phyloP scores from a whole-genome alignment of 1,140 invertebrate genomes.

The Magallana ariakensis region DNA sequence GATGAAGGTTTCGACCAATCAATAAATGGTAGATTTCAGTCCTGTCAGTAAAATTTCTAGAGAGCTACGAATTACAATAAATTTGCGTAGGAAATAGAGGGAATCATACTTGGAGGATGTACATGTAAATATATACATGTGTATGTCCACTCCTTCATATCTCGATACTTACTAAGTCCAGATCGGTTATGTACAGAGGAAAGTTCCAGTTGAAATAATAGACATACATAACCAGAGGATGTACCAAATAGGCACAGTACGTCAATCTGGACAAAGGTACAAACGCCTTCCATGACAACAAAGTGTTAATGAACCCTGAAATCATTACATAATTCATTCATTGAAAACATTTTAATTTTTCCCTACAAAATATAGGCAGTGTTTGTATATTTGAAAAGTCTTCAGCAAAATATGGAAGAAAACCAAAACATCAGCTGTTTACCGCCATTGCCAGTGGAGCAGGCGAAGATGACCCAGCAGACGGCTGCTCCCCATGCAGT shows the following conservation, averaged over 20 bases:
- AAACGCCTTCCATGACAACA: slow-evolving; percentile 27
- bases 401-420: no score
- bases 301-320: slow-evolving; percentile 46
- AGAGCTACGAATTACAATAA: no score
- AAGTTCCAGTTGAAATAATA: not conserved
- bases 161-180: not conserved
- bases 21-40: no score
- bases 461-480: slow-evolving; percentile 80
- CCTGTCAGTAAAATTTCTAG: no score
- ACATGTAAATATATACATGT: no score
- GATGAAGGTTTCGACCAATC: no score
- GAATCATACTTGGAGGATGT: no score
- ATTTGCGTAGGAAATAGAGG: no score
- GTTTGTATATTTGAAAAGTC: no score
- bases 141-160: no score
- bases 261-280: slow-evolving; percentile 19
- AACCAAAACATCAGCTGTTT: not conserved
- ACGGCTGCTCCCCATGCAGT: slow-evolving; percentile 76
- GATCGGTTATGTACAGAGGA: not conserved
- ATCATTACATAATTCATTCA: not conserved
- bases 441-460: slow-evolving; percentile 72
- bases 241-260: slow-evolving; percentile 32
- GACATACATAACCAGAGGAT: slow-evolving; percentile 25
- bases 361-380: no score
- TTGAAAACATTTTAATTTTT: no score